A percentile compares a stretch with the other conserved stretches of the same genome.
Evolutionary conservation across 1,140 invertebrate genomes (phyloP).

Genomic region (Prorops nasuta): DNA sequence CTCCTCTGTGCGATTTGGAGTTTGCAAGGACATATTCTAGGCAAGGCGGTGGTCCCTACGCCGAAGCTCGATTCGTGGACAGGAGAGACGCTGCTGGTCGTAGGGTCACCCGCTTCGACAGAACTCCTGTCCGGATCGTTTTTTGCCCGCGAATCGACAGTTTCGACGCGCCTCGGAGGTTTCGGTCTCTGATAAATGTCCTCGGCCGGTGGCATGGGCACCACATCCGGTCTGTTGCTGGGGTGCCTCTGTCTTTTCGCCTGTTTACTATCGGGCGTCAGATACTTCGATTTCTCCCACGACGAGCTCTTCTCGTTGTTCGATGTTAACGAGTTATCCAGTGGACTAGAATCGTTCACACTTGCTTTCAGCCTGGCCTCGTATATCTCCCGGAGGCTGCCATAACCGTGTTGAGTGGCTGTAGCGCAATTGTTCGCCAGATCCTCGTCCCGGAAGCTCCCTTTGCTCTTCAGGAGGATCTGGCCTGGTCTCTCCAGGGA

Average conservation of each 20-base stretch:
- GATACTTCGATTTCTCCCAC: conserved; percentile 39
- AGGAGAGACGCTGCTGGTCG: conserved; percentile 47
- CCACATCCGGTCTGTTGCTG: conserved; percentile 62
- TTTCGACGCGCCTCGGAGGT: conserved; percentile 57
- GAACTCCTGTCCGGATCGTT: conserved; percentile 63
- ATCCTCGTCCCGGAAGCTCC: conserved; percentile 62
- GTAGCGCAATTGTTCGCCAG: conserved; percentile 20
- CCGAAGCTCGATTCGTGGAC: too few relatives aligned
- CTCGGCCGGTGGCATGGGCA: conserved; percentile 60
- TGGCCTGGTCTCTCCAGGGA: conserved; percentile 61
- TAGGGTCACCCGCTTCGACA: conserved; percentile 48
- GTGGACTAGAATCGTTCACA: too few relatives aligned
- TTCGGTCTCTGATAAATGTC: conserved; percentile 64
- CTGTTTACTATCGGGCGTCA: conserved; percentile 55
- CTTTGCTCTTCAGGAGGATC: conserved; percentile 59
- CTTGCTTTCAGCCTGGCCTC: conserved; percentile 57
- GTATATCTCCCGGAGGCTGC: conserved; percentile 71
- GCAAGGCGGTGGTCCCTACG: too few relatives aligned
- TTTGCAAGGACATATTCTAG: too few relatives aligned
- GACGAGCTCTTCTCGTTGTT: conserved; percentile 30
- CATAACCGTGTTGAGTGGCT: conserved; percentile 56
- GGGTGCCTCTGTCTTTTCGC: conserved; percentile 63
- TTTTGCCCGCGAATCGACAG: conserved; percentile 58
- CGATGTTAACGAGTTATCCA: conserved; percentile 14
- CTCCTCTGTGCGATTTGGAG: too few relatives aligned